These are phyloP conservation scores for Leptodactylus fallax DNA, from an alignment of 2,797 vertebrate species.

Conservation along the genomic window DNA sequence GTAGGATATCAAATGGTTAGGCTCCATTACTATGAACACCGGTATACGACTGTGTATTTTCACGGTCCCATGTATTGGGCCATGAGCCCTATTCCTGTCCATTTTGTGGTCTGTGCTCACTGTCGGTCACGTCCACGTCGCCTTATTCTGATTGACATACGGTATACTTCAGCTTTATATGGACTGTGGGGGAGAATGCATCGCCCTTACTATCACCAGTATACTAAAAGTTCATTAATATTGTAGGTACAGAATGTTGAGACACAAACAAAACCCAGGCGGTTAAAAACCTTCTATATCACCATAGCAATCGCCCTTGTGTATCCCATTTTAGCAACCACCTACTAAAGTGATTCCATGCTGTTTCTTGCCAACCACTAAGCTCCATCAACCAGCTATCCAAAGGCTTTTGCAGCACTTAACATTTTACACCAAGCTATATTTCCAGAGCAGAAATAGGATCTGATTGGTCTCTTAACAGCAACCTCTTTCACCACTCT, in stretches of 20 bases:
- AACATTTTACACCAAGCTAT: constrained; percentile 18
- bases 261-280: background rate
- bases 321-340: constrained; percentile 46
- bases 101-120: too few relatives aligned
- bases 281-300: constrained; percentile 8
- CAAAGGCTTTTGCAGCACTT: constrained; percentile 33
- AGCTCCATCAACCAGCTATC: constrained; percentile 34
- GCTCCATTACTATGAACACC: too few relatives aligned
- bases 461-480: constrained; percentile 30
- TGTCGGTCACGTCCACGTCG: too few relatives aligned
- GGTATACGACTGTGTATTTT: too few relatives aligned
- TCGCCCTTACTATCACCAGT: background rate
- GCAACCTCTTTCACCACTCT: constrained; percentile 7
- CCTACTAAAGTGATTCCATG: constrained; percentile 45
- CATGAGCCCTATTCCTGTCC: too few relatives aligned
- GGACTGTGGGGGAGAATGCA: too few relatives aligned
- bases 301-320: constrained; percentile 11
- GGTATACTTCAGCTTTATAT: too few relatives aligned
- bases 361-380: constrained; percentile 3
- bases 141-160: too few relatives aligned
- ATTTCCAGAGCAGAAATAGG: constrained; percentile 38
- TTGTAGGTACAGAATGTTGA: background rate
- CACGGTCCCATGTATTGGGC: too few relatives aligned
- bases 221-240: background rate
- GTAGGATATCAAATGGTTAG: background rate